Percentiles rank a stretch among this genome's conserved stretches.
phyloP scores from a whole-genome alignment of 2,888 invertebrate genomes.

The Deroplatys truncata region DNA sequence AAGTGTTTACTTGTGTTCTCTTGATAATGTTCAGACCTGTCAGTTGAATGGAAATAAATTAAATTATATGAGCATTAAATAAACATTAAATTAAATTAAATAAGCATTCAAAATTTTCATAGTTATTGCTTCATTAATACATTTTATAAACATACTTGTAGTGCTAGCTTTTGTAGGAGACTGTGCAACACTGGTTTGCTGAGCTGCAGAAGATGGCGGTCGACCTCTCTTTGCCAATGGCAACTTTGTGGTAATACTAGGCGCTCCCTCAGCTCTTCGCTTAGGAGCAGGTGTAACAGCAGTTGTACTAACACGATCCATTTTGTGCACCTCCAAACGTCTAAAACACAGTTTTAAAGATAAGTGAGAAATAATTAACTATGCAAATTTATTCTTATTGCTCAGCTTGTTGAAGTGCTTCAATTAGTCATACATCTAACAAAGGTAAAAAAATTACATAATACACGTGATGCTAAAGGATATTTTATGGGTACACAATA shows the following conservation, averaged over 20 bases:
- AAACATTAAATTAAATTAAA: too few relatives aligned
- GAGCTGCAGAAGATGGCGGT: not conserved
- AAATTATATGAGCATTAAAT: too few relatives aligned
- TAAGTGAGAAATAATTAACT: not conserved
- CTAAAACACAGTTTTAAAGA: not conserved
- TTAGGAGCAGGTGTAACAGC: not conserved
- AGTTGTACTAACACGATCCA: not conserved
- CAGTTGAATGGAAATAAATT: too few relatives aligned
- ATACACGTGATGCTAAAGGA: too few relatives aligned
- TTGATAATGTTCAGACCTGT: too few relatives aligned
- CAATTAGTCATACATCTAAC: too few relatives aligned
- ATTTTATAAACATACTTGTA: not conserved
- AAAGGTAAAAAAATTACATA: too few relatives aligned
- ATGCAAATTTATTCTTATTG: not conserved
- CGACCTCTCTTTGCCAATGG: conserved; percentile 20
- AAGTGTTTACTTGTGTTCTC: too few relatives aligned
- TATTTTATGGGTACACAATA: too few relatives aligned
- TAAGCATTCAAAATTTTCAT: too few relatives aligned
- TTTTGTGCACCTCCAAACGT: conserved; percentile 14
- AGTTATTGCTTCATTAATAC: not conserved
- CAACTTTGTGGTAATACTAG: not conserved
- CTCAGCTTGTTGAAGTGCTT: not conserved
- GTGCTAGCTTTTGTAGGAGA: not conserved
- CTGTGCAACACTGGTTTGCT: not conserved
- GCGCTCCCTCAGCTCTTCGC: conserved; percentile 11